Evolutionary conservation across 2,888 invertebrate species (phyloP), one percentile per base, ranked within the genome.

Genomic region (Beris morrisii): DNA sequence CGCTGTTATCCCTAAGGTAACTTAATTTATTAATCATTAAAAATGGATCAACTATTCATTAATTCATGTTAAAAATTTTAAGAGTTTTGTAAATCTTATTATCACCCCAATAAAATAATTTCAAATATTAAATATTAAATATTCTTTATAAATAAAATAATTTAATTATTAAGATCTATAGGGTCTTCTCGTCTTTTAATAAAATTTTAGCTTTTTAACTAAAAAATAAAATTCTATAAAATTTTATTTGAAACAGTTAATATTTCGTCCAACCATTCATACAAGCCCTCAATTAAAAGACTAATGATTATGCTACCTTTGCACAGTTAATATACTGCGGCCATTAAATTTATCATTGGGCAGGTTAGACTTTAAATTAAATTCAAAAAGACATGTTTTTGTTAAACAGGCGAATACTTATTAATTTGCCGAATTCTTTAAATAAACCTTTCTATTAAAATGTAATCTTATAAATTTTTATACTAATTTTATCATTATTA

Each of bases 1-100:
- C 86, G 87, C 89, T 90, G 89, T 90, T 90, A 90, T 89, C 88
- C 88, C 88, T 88, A 87, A 87, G 86, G 88, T 89, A 89, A 88
- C 86, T 90, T 86, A 81, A 81, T 84, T 85, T 86, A 85, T 71
- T 85, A 85, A 85, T 86, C 84, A 82, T 75, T 82, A 85, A 74
- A 76, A 81, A 73, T 82, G 84, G 85, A 85, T 85, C 85, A 84
- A 74, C 71, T 71, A 82, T 9, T 81, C 84, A 84, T 72, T 73
- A 74, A 76, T 76, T 69, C 76, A 78, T 81, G 77, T 74, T 69
- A 76, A 75, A 81, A 73, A 72, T 70, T 74, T 77, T 83, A 84
- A 86, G 81, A 84, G 83, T 85, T 85, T 68, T 70, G 73, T 79
- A 76, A 83, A 85, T 86, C 84, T 86, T 84, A 81, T 65, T 81